Base-by-base conservation (phyloP, 2,888 invertebrate genomes). In the Thymelicus lineola region DNA sequence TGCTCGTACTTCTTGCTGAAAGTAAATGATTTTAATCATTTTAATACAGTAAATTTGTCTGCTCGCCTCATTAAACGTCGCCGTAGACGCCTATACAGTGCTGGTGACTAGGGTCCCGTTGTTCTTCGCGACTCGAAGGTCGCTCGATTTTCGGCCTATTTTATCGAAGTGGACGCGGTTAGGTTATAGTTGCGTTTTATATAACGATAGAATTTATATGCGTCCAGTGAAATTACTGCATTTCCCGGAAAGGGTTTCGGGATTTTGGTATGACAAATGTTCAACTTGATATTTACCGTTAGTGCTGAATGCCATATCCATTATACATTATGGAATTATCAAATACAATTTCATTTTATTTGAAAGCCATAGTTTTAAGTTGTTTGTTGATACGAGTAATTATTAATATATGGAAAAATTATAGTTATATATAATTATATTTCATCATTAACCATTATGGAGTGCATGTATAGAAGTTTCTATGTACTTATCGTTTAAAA, bases 401-500 rank as follows among this genome's bases (percentile, higher is more conserved):
- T 68, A 64, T 65, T 59, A 61, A 64, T 71, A 64, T 64, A 66
- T 59, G 59, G 50, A 55, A 64, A 61, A 63, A 67, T 65, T 70
- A 70, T 61, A 58, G 61, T 62, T 61, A 66, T 66, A 63, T 70
- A 70, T 70, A 59, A 62, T 67, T 68, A 62, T 57, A 62, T 62
- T 62, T 57, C 46, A 57, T 28, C 57, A 69, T 48, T 62, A 57
- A 63, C 36, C 55, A 61, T 57, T 38, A 57, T 62, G 20, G 62
- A 58, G 79, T 86, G 86, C 86, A 85, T 87, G 84, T 86, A 84
- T 80, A 74, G 80, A 81, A 80, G 81, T 83, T 84, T 85, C 80
- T 82, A 81, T 89, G 92, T 92, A 92, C 92, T 92, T 92, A 92
- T 90, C 85, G 80, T 80, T 82, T 85, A 82, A 87, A 88, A 85